Base-by-base conservation (phyloP, 2,797 vertebrate species). In the Paguma larvata region DNA sequence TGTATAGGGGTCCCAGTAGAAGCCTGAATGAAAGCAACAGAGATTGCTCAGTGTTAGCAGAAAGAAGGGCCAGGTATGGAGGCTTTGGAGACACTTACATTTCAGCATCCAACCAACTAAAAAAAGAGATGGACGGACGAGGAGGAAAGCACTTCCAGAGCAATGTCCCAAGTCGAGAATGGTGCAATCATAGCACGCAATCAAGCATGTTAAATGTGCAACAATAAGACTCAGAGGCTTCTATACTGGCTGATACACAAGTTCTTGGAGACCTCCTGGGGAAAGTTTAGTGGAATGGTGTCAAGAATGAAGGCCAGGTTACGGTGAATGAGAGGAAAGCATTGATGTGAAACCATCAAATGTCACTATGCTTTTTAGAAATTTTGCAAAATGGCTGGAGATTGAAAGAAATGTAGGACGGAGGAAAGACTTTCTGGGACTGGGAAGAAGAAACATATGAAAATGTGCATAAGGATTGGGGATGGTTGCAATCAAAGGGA, bases 391-490 rank as follows among this genome's bases (percentile, higher is more conserved):
- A 75, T 27, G 14, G 14, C 62, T n/a, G 5, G 11, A 46, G n/a
- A 77, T 46, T 11, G 34, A 38, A 93, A 90, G 30, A 84, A 84
- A 56, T 70, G 12, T 21, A 38, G 48, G 51, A 19, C 2, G 44
- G 23, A 68, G 21, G 32, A 75, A 80, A 53, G 15, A 79, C 6
- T 73, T 38, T 38, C 53, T 38, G 38, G 38, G 38, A 38, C 82
- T 91, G 72, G 88, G 32, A 72, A 75, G 34, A 86, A 77, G 51
- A 85, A 79, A 89, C n/a, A 79, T 67, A 73, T 67, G 77, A 78
- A 65, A 79, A 34, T 70, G 27, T 59, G 14, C 78, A 0, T 62
- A 46, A 79, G 32, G 3, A 62, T 8, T 51, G 12, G 46, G 14
- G 8, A 6, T 51, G 56, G 48, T 30, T 77, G 25, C 19, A 59